These are phyloP conservation scores for Coelogynopora nodosa DNA, from an alignment of 2,888 invertebrate species.

Conservation along the genomic window DNA sequence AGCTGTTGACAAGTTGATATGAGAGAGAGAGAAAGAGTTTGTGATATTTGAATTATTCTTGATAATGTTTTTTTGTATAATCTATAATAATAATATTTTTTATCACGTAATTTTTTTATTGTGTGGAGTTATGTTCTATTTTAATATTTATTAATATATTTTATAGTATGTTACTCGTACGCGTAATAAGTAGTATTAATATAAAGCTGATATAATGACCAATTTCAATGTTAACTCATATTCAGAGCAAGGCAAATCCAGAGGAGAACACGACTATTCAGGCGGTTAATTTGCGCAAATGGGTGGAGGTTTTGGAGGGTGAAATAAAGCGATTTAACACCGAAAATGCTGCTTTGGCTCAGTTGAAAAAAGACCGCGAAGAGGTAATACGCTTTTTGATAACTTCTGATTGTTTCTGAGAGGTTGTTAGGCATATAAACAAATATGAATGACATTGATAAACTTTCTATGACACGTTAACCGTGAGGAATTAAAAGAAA, in stretches of 20 bases:
- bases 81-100: too few species aligned
- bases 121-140: too few species aligned
- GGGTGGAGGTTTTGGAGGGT: conserved; percentile 40
- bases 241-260: conserved; percentile 32
- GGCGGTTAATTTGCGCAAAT: conserved; percentile 34
- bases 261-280: conserved; percentile 34
- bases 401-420: neutral
- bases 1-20: too few species aligned
- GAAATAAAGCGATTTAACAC: conserved; percentile 38
- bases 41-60: too few species aligned
- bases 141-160: neutral
- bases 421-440: too few species aligned
- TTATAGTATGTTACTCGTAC: neutral
- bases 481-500: too few species aligned
- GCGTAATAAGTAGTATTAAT: neutral
- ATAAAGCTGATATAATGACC: neutral
- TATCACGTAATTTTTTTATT: too few species aligned
- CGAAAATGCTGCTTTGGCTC: conserved; percentile 25
- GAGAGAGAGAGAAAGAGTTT: too few species aligned
- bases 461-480: too few species aligned
- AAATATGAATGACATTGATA: too few species aligned
- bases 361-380: conserved; percentile 35
- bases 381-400: conserved; percentile 19
- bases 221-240: neutral
- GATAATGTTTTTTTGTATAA: too few species aligned